A percentile compares a stretch with the other conserved stretches of the same genome.
phyloP scores from a whole-genome alignment of 2,888 invertebrate species.

The Ecliptopera silaceata region DNA sequence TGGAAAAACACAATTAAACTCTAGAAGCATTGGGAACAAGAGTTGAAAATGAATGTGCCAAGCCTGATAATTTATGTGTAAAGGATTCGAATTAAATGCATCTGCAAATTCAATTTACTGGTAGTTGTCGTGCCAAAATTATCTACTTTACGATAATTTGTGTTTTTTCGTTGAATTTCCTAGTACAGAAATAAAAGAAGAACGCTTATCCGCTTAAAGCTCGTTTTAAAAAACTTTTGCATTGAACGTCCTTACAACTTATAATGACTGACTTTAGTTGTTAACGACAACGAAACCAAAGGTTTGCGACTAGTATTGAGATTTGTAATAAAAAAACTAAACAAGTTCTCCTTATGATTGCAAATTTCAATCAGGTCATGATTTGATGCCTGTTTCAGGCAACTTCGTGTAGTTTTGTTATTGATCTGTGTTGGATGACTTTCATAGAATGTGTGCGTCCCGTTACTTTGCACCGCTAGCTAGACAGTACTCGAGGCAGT shows the following conservation, averaged over 20 bases:
- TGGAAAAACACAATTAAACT: conserved; percentile 13
- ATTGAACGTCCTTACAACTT: too few species aligned
- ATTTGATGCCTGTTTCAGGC: too few species aligned
- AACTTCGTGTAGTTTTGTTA: conserved; percentile 15
- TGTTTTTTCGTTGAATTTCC: too few species aligned
- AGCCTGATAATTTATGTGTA: conserved; percentile 32
- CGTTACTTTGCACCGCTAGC: conserved; percentile 50
- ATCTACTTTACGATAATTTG: conserved; percentile 3
- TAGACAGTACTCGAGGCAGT: conserved; percentile 19
- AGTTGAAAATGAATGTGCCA: conserved; percentile 22
- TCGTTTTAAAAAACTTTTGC: too few species aligned
- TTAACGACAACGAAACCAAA: too few species aligned
- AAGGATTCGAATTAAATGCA: conserved; percentile 28
- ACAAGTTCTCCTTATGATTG: too few species aligned
- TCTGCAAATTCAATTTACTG: conserved; percentile 30
- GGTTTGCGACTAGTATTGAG: too few species aligned
- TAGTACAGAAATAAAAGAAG: too few species aligned
- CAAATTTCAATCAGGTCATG: too few species aligned
- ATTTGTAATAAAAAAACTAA: too few species aligned
- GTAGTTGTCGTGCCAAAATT: conserved; percentile 25
- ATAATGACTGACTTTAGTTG: too few species aligned
- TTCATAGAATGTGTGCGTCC: conserved; percentile 44
- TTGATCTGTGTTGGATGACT: conserved; percentile 30
- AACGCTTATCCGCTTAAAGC: too few species aligned
- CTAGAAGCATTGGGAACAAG: not conserved